Percentiles rank a stretch among this genome's conserved stretches.
These are phyloP conservation scores for Xiphorhynchus elegans DNA, from an alignment of 2,113 vertebrate genomes.

Conservation along the genomic window DNA sequence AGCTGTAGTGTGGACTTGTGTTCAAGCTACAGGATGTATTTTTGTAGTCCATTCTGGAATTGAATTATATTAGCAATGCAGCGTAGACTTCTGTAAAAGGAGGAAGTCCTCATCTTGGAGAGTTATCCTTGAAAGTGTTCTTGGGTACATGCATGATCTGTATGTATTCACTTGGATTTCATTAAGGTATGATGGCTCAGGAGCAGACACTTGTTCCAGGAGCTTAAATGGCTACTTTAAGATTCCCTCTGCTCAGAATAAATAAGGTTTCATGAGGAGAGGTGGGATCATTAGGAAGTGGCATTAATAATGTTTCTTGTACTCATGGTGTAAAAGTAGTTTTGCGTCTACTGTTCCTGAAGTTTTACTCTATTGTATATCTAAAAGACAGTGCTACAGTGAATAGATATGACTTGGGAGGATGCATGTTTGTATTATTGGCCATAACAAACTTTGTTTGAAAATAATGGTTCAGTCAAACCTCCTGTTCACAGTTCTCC, in stretches of 20 bases:
- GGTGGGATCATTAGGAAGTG: neutral
- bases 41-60: neutral
- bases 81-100: neutral
- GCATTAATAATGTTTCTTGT: neutral
- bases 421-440: neutral
- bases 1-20: neutral
- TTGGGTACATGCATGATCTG: neutral
- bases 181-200: neutral
- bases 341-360: neutral
- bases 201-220: neutral
- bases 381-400: neutral
- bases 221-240: neutral
- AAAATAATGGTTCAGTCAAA: neutral
- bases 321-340: neutral
- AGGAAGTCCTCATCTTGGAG: neutral
- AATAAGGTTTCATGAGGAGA: neutral
- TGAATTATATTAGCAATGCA: neutral
- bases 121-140: neutral
- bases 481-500: neutral
- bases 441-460: neutral
- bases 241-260: neutral
- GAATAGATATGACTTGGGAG: neutral
- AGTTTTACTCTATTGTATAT: neutral
- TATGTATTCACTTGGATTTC: neutral
- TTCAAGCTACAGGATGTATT: rapidly evolving